Evolutionary conservation across 2,113 vertebrate species (phyloP).

Genomic region (Eclectus roratus): DNA sequence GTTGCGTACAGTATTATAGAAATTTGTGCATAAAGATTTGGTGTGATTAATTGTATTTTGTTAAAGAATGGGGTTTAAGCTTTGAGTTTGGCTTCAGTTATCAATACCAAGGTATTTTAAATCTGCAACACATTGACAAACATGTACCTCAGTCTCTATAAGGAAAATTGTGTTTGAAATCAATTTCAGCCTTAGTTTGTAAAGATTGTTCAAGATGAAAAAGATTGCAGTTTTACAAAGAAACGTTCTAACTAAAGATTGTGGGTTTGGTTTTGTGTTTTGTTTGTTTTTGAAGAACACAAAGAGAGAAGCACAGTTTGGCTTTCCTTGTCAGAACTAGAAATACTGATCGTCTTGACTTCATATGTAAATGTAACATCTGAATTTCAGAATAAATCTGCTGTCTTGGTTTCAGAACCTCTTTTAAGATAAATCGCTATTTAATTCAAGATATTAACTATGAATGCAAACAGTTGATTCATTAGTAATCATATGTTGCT

Average conservation of each 20-base stretch:
- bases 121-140: background rate
- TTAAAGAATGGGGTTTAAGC: constrained; percentile 32
- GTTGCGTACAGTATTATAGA: background rate
- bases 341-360: background rate
- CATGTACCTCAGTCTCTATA: background rate
- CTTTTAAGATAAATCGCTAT: background rate
- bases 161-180: background rate
- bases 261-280: fast-evolving
- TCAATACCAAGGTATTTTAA: background rate
- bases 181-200: background rate
- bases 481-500: background rate
- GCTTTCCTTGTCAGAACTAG: background rate
- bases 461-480: background rate
- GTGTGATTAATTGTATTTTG: background rate
- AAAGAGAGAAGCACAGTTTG: background rate
- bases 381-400: background rate
- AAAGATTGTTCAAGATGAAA: background rate
- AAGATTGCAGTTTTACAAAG: background rate
- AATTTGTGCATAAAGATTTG: background rate
- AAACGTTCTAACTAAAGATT: background rate
- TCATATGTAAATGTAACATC: background rate
- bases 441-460: background rate
- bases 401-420: background rate
- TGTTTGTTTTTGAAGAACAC: background rate
- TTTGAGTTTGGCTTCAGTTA: constrained; percentile 30